Percentiles rank a stretch among this genome's conserved stretches.
Conservation (phyloP, 1,140 invertebrate species). For the Drosophila yakuba region DNA sequence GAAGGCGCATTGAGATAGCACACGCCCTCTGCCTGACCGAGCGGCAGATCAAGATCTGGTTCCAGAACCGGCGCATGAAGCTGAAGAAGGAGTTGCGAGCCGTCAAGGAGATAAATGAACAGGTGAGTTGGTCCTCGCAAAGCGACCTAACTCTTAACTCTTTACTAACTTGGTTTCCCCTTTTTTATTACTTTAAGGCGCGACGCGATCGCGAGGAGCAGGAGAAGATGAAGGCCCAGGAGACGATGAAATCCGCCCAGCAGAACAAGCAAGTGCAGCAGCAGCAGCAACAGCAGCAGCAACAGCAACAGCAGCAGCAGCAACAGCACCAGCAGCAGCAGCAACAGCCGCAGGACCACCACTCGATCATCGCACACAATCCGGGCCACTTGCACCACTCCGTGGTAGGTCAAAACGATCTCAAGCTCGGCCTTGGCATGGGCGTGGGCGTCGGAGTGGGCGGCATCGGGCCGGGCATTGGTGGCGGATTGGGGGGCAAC, state of each 20-base stretch:
- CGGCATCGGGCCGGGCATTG: slow-evolving; percentile 67
- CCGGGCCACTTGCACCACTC: slow-evolving; percentile 83
- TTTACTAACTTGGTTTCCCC: slow-evolving; percentile 4
- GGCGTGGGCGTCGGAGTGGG: slow-evolving; percentile 67
- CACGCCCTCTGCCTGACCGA: slow-evolving; percentile 98
- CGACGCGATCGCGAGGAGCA: slow-evolving; percentile 95
- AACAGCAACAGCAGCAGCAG: slow-evolving; percentile 87
- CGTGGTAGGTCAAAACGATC: slow-evolving; percentile 83
- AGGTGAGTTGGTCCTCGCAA: slow-evolving; percentile 85
- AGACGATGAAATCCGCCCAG: slow-evolving; percentile 93
- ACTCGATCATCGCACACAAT: slow-evolving; percentile 86
- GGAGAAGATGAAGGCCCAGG: slow-evolving; percentile 95
- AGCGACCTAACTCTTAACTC: background rate
- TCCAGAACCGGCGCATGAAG: slow-evolving; percentile 99
- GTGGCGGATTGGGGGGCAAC: slow-evolving; percentile 79
- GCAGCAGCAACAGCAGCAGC: slow-evolving; percentile 87
- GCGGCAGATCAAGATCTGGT: slow-evolving; percentile 99
- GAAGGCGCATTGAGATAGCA: slow-evolving; percentile 98
- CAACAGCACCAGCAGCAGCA: slow-evolving; percentile 87
- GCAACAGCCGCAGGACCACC: slow-evolving; percentile 86
- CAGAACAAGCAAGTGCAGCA: slow-evolving; percentile 87
- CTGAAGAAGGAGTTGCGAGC: slow-evolving; percentile 97
- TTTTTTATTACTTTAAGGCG: slow-evolving; percentile 78
- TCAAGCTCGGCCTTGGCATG: slow-evolving; percentile 81
- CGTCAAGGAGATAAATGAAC: slow-evolving; percentile 97